Conservation (phyloP, 2,797 vertebrate genomes). For the Poecilia velifera region DNA sequence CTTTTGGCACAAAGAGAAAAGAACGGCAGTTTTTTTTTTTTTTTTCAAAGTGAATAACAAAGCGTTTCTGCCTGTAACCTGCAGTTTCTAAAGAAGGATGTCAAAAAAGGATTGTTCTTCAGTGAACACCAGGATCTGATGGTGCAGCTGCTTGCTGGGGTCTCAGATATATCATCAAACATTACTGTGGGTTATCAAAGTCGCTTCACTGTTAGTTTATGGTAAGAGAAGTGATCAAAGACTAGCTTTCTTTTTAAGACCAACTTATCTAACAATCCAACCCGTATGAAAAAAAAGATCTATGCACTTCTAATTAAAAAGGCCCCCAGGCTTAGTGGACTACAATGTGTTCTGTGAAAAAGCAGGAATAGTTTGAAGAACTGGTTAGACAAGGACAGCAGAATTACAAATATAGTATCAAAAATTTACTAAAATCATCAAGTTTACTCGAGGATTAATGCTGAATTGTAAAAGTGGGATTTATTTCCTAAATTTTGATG, state of each 20-base stretch:
- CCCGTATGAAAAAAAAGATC: conserved; percentile 6
- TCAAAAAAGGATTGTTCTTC: conserved; percentile 9
- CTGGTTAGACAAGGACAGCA: conserved; percentile 15
- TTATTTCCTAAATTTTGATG: background rate
- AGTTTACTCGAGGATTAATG: no score
- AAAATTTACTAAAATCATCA: background rate
- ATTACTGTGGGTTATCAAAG: conserved; percentile 6
- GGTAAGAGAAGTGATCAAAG: conserved; percentile 34
- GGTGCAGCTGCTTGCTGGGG: conserved; percentile 22
- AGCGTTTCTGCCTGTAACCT: background rate
- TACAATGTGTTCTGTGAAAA: background rate
- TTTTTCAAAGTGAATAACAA: background rate
- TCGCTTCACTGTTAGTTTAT: conserved; percentile 7
- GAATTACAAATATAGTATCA: background rate
- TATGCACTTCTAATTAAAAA: conserved; percentile 24
- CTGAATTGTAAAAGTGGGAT: background rate
- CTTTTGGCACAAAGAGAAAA: background rate
- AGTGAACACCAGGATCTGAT: conserved; percentile 30
- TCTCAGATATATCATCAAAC: conserved; percentile 12
- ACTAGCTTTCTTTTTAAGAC: background rate
- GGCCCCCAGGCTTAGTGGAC: background rate
- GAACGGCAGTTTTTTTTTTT: background rate
- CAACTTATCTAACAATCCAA: conserved; percentile 28
- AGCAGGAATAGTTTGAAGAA: background rate
- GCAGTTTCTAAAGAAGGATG: background rate